Base-by-base conservation (phyloP, 2,797 vertebrate genomes). In the Pantherophis alleghaniensis region DNA sequence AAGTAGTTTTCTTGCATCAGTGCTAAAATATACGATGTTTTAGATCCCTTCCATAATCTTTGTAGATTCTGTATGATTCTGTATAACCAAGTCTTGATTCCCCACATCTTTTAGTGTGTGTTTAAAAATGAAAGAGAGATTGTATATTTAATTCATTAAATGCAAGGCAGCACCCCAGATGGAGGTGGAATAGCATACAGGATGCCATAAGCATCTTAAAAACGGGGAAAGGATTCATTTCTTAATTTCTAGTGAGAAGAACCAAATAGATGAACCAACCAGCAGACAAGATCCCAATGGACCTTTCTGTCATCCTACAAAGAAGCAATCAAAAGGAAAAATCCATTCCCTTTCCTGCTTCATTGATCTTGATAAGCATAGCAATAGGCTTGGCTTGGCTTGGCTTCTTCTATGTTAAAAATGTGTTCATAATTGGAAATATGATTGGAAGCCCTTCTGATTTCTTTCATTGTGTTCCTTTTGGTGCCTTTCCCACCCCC, bases 391-490 rank as follows among this genome's bases (percentile, higher is more conserved):
- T 89, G 91, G n/a, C 20, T 86, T 91, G 91, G 37, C 20, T 86
- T 91, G 57, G 60, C 92, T 95, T 66, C 92, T 95, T 59, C 14
- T 28, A 79, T 57, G 55, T 94, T 95, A 93, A 37, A 90, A 91
- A 88, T 16, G 87, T 83, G 91, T 90, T 79, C 92, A n/a, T 92
- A 1, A 16, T 91, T 89, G 90, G 56, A 86, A 94, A 37, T 0
- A 2, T 24, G 59, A 90, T 95, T 90, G 92, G 69, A 74, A 93
- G 55, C 93, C 66, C n/a, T 93, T 95, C 94, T 91, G n/a, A 66
- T 61, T 92, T 88, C 95, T 95, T 95, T 37, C 5, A 56, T 2
- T 87, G 93, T 92, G n/a, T 93, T n/a, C 26, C 10, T 94, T 93
- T 91, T 86, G 90, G 66, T 95, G 95, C 3, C 1, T 88, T 92